Evolutionary conservation across 2,113 vertebrate genomes (phyloP).

Genomic region (Nerophis lumbriciformis): DNA sequence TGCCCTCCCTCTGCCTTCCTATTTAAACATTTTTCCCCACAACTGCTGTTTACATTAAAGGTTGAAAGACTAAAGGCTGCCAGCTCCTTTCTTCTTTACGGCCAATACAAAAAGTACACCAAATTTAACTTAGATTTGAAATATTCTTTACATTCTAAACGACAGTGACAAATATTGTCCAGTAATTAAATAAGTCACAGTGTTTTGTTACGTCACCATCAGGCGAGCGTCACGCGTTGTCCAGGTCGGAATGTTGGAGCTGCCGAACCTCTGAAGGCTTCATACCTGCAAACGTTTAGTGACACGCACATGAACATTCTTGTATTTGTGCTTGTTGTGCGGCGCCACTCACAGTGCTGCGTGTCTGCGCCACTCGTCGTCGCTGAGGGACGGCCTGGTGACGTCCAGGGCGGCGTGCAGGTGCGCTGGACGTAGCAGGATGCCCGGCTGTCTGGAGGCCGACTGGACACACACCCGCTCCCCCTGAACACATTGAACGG

Average conservation of each 20-base stretch:
- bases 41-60: conserved; percentile 80
- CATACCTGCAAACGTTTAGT: conserved; percentile 73
- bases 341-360: conserved; percentile 80
- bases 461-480: conserved; percentile 42
- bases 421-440: conserved; percentile 76
- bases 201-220: not conserved
- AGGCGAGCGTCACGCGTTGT: not conserved
- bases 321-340: not conserved
- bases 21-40: conserved; percentile 69
- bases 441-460: conserved; percentile 59
- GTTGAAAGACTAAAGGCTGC: conserved; percentile 45
- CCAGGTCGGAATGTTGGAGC: not conserved
- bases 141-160: not conserved
- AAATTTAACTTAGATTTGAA: not conserved
- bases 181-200: not conserved
- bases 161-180: not conserved
- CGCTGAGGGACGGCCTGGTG: conserved; percentile 82
- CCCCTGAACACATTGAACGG: conserved; percentile 9
- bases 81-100: not conserved
- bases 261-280: conserved; percentile 77
- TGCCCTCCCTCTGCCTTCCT: conserved; percentile 29
- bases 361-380: conserved; percentile 84
- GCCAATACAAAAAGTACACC: not conserved
- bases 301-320: not conserved
- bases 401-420: conserved; percentile 74